Conservation (phyloP, 2,888 invertebrate genomes). For the Chymomyza caudatula region DNA sequence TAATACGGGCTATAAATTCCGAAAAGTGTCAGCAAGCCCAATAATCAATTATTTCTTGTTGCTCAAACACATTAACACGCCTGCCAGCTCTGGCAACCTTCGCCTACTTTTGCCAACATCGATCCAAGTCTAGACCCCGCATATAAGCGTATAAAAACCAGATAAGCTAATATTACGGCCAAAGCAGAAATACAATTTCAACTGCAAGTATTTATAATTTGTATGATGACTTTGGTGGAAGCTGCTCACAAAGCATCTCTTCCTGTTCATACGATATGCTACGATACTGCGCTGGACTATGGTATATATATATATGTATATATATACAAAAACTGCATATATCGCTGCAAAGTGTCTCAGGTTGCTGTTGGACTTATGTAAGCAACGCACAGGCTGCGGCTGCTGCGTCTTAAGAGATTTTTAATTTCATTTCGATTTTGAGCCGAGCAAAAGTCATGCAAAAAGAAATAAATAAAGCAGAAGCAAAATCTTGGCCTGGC, state of each 20-base stretch:
- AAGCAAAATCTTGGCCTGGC: not conserved
- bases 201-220: not conserved
- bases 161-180: not conserved
- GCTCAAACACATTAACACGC: not conserved
- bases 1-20: not conserved
- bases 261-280: not conserved
- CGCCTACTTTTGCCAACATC: not conserved
- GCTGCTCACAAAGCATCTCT: not conserved
- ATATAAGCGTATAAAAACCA: not conserved
- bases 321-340: not conserved
- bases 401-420: slow-evolving; percentile 30
- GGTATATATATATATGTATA: too few relatives aligned
- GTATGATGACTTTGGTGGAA: not conserved
- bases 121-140: not conserved
- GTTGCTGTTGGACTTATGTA: slow-evolving; percentile 16
- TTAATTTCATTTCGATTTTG: slow-evolving; percentile 33
- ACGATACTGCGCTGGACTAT: not conserved
- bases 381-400: slow-evolving; percentile 22
- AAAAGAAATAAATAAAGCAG: slow-evolving; percentile 11
- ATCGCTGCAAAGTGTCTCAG: not conserved
- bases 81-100: not conserved
- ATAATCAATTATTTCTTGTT: not conserved
- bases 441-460: slow-evolving; percentile 15
- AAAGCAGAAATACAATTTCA: not conserved
- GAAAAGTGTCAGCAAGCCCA: not conserved